Conservation (phyloP, 2,113 vertebrate species). For the Cepphus grylle region DNA sequence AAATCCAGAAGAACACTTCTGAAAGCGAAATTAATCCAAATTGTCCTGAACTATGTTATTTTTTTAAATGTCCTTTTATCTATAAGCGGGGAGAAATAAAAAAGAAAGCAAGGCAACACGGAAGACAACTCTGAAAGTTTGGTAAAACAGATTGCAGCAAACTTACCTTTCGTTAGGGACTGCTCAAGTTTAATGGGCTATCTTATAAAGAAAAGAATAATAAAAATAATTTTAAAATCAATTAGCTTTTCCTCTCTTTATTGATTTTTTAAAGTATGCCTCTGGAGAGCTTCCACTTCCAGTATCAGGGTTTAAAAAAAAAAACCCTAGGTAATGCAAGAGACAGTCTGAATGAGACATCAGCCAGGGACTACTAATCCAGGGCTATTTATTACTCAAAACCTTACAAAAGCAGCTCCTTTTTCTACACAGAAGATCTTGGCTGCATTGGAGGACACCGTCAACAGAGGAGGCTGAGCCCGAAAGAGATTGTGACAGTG, state of each 20-base stretch:
- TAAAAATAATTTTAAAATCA: conserved; percentile 3
- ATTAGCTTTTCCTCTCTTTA: neutral
- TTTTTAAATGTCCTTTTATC: neutral
- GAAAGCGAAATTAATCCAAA: neutral
- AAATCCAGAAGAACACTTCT: neutral
- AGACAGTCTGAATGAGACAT: conserved; percentile 21
- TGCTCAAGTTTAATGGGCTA: neutral
- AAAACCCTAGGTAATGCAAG: neutral
- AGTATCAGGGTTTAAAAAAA: neutral
- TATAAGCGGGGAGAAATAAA: neutral
- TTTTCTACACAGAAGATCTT: neutral
- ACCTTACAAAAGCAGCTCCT: neutral
- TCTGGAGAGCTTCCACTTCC: neutral
- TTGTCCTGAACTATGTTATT: neutral
- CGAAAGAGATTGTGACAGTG: neutral
- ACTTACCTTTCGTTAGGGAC: neutral
- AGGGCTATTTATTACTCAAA: neutral
- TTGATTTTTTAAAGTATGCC: conserved; percentile 15
- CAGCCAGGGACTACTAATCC: neutral
- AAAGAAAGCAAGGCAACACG: neutral
- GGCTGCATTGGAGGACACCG: neutral
- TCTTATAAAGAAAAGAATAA: neutral
- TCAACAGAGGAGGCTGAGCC: neutral
- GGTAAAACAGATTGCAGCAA: neutral
- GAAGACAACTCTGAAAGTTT: fast-evolving